These are phyloP conservation scores for Montipora foliosa DNA, from an alignment of 64 coral and sea anemone genomes.

Conservation along the genomic window DNA sequence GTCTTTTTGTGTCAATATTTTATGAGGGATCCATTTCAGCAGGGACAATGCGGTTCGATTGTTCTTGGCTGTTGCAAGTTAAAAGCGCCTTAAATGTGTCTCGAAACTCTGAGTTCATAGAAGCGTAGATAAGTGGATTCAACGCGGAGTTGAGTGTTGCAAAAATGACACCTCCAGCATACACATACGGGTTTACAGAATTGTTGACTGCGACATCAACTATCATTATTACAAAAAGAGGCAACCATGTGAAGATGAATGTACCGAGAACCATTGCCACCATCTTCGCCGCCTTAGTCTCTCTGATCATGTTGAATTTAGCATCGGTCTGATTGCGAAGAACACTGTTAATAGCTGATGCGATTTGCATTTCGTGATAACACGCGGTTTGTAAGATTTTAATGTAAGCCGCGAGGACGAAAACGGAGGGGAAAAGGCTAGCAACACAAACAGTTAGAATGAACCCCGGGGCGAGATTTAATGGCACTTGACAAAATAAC, in stretches of 20 bases:
- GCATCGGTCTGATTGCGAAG: constrained; percentile 61
- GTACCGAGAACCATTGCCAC: constrained; percentile 86
- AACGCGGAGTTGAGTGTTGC: constrained; percentile 87
- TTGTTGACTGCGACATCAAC: constrained; percentile 59
- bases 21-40: background rate
- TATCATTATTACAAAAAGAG: constrained; percentile 90
- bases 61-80: background rate
- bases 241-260: constrained; percentile 84
- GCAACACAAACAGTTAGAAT: constrained; percentile 79
- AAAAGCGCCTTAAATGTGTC: constrained; percentile 74
- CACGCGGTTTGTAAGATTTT: constrained; percentile 90
- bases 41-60: background rate
- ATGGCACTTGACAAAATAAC: constrained; percentile 94
- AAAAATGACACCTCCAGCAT: constrained; percentile 92
- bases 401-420: constrained; percentile 89
- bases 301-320: constrained; percentile 73
- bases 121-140: constrained; percentile 87
- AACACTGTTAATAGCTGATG: constrained; percentile 79
- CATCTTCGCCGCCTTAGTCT: constrained; percentile 93
- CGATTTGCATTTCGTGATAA: constrained; percentile 77
- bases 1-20: background rate
- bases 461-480: constrained; percentile 79
- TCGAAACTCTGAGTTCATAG: constrained; percentile 91
- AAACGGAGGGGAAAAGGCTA: constrained; percentile 72
- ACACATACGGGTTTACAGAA: constrained; percentile 85